These are phyloP conservation scores for Vanacampus margaritifer DNA, from an alignment of 2,113 vertebrate species.

Conservation along the genomic window DNA sequence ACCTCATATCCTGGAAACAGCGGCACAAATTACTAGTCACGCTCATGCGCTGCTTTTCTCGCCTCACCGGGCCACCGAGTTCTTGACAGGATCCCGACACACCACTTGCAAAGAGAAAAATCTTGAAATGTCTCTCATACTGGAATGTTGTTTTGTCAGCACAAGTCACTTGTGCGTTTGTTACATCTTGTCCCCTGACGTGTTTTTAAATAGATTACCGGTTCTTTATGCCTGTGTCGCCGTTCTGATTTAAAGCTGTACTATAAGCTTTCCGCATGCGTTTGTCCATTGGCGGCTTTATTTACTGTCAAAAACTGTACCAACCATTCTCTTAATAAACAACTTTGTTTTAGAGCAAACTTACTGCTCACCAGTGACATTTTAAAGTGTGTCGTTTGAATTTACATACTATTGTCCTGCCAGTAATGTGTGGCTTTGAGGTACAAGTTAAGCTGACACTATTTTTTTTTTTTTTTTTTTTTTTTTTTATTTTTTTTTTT, in stretches of 20 bases:
- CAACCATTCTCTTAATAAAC: conserved; percentile 43
- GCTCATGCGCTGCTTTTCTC: neutral
- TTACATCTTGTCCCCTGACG: conserved; percentile 11
- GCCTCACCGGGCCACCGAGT: neutral
- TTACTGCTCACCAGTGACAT: conserved; percentile 9
- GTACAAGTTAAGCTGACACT: neutral
- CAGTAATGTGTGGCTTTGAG: neutral
- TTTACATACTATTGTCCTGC: neutral
- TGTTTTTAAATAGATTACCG: conserved; percentile 10
- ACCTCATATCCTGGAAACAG: conserved; percentile 48
- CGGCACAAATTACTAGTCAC: conserved; percentile 40
- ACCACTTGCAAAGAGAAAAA: conserved; percentile 6
- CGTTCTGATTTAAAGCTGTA: conserved; percentile 30
- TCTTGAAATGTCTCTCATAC: conserved; percentile 22
- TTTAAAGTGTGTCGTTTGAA: neutral
- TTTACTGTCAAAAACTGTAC: conserved; percentile 29
- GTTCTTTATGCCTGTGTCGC: conserved; percentile 23
- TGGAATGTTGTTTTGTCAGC: conserved; percentile 16
- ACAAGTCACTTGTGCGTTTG: conserved; percentile 3
- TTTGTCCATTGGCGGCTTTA: neutral
- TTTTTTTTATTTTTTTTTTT: neutral
- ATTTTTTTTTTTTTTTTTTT: neutral
- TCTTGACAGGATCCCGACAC: conserved; percentile 6
- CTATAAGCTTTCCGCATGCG: conserved; percentile 9
- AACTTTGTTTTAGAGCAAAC: conserved; percentile 28